phyloP scores from a whole-genome alignment of 2,113 vertebrate species.

The Indri indri region DNA sequence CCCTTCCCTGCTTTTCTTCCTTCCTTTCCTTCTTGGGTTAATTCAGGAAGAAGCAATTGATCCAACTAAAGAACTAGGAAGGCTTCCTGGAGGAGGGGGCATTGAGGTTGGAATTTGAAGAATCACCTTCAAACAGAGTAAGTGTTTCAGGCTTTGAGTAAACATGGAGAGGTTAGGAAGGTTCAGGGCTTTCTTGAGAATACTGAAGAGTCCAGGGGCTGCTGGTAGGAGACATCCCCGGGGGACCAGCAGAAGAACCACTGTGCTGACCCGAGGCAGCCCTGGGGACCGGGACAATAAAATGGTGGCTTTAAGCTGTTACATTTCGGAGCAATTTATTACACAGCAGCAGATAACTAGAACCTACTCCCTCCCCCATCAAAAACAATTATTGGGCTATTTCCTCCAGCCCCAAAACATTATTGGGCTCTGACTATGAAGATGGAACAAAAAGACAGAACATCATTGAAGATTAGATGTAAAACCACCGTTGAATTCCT shows the following conservation, averaged over 20 bases:
- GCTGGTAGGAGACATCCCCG: not conserved
- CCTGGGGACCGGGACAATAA: not conserved
- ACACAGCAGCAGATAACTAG: not conserved
- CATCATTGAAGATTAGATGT: not conserved
- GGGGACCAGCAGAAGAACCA: no score
- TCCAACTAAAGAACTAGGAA: not conserved
- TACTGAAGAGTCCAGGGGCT: not conserved
- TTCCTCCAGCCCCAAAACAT: not conserved
- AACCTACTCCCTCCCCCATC: rapidly evolving
- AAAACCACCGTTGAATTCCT: not conserved
- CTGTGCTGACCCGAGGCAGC: not conserved
- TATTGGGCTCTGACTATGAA: not conserved
- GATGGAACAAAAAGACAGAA: not conserved
- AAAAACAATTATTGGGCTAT: not conserved
- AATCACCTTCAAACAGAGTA: not conserved
- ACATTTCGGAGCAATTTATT: not conserved
- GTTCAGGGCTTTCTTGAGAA: not conserved
- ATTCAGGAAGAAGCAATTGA: not conserved
- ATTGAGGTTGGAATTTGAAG: not conserved
- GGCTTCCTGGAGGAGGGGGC: not conserved
- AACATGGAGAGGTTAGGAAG: not conserved
- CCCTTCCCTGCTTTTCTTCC: not conserved
- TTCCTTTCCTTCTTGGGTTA: not conserved
- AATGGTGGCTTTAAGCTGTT: not conserved
- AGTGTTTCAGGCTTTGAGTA: not conserved